Conservation (phyloP, 1,140 invertebrate species). For the Bombus breviceps region DNA sequence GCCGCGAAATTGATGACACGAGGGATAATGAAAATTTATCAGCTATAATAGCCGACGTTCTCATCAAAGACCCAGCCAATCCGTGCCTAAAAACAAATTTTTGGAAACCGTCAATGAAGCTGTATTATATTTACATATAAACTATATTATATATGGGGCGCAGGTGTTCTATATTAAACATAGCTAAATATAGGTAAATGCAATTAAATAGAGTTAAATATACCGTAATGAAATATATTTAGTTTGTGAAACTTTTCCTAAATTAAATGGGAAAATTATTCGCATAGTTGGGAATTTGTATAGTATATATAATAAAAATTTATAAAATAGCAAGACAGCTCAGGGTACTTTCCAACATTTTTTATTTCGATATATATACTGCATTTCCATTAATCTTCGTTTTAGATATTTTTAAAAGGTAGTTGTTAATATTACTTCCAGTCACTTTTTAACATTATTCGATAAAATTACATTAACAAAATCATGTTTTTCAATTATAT, state of each 20-base stretch:
- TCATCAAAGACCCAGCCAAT: neutral
- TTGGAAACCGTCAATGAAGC: neutral
- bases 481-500: too few relatives aligned
- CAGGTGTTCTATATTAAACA: too few relatives aligned
- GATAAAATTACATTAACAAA: too few relatives aligned
- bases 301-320: neutral
- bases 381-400: too few relatives aligned
- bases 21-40: slow-evolving; percentile 28
- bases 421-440: too few relatives aligned
- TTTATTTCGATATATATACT: too few relatives aligned
- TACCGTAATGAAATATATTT: neutral
- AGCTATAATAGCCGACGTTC: neutral
- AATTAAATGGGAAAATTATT: too few relatives aligned
- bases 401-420: too few relatives aligned
- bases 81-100: neutral
- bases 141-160: neutral
- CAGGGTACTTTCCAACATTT: neutral
- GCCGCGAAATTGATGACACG: slow-evolving; percentile 6
- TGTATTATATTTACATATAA: neutral
- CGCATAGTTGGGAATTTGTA: too few relatives aligned
- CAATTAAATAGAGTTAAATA: neutral
- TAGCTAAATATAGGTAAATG: neutral
- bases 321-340: neutral
- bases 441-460: too few relatives aligned
- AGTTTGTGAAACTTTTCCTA: neutral